A percentile compares a stretch with the other conserved stretches of the same genome.
phyloP scores from a whole-genome alignment of 2,113 vertebrate genomes.

The Alces alces region DNA sequence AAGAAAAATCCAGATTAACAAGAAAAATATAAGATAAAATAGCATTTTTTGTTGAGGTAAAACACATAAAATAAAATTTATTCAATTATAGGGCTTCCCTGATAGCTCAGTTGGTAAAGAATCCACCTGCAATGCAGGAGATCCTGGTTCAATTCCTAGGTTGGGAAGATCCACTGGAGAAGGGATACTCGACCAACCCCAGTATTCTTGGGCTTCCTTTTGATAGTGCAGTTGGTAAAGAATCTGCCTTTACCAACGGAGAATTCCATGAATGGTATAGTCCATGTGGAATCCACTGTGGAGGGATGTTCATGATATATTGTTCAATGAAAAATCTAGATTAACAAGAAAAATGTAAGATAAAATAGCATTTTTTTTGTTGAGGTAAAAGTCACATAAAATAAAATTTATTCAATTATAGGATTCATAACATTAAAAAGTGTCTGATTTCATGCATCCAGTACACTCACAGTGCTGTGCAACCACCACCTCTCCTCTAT shows the following conservation, averaged over 20 bases:
- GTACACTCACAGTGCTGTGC: background rate
- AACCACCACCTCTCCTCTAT: background rate
- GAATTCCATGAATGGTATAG: background rate
- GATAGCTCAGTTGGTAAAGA: background rate
- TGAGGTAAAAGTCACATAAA: background rate
- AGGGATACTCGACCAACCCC: background rate
- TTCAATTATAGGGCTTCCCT: background rate
- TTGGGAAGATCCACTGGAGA: background rate
- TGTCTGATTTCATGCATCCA: background rate
- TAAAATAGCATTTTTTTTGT: background rate
- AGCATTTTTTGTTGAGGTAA: background rate
- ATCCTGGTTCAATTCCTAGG: background rate
- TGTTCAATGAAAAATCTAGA: background rate
- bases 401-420: background rate
- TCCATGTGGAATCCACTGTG: background rate
- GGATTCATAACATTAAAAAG: background rate
- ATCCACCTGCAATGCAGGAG: background rate
- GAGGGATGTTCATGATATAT: background rate
- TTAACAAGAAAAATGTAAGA: background rate
- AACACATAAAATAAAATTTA: background rate
- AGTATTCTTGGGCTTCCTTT: background rate
- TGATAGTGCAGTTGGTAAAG: background rate
- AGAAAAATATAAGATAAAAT: background rate
- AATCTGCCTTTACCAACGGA: background rate
- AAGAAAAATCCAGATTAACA: background rate